These are phyloP conservation scores for Phrixothrix hirtus DNA, from an alignment of 2,888 invertebrate species.

Conservation along the genomic window DNA sequence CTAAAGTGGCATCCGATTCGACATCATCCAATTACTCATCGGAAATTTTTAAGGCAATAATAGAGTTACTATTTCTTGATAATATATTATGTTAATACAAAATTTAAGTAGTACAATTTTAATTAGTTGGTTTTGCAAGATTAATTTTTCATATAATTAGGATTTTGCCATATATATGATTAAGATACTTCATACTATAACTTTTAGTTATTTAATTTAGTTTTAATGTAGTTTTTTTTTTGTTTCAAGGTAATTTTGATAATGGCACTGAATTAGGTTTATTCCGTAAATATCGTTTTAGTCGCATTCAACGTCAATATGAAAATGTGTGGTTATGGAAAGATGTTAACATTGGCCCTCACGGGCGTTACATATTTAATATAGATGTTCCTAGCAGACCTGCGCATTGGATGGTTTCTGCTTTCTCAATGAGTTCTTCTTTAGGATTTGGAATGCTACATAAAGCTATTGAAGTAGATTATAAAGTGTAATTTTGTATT, in stretches of 20 bases:
- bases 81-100: no score
- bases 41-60: no score
- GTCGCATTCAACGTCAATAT: conserved; percentile 86
- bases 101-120: no score
- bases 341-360: conserved; percentile 90
- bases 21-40: no score
- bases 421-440: conserved; percentile 86
- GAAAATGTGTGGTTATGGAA: conserved; percentile 96
- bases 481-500: neutral
- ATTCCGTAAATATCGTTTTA: conserved; percentile 84
- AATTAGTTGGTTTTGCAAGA: no score
- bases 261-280: conserved; percentile 70
- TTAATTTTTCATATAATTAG: no score
- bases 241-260: conserved; percentile 60
- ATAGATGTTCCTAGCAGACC: conserved; percentile 82
- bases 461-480: conserved; percentile 69
- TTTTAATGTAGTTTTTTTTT: no score
- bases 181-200: no score
- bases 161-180: no score
- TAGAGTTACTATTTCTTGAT: no score
- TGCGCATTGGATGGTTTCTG: conserved; percentile 91
- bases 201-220: no score
- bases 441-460: conserved; percentile 86
- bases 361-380: conserved; percentile 85
- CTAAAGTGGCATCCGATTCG: no score